Base-by-base conservation (phyloP, 2,113 vertebrate species). In the Gobiocypris rarus region DNA sequence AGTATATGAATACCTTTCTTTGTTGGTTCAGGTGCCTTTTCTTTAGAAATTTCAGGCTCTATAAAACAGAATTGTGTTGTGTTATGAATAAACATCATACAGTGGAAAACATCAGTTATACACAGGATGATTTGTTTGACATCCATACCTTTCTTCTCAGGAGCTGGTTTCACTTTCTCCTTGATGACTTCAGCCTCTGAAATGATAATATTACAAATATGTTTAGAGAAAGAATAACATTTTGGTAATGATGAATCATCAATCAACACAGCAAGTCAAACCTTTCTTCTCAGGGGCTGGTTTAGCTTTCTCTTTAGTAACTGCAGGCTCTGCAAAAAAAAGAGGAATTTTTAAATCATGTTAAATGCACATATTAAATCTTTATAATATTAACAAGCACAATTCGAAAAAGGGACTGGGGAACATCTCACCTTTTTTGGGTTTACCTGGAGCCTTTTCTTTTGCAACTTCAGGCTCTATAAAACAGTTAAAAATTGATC, bases 221-320 rank as follows among this genome's bases (percentile, higher is more conserved):
- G 52, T 54, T 54, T 54, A 54, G 52, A 54, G 52, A 54, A 54
- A 69, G 9, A 38, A 19, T 41, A 14, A n/a, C 17, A 19, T 54
- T 19, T 54, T 54, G 52, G 38, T 34, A 69, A 19, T 67, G 28
- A 69, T 13, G 19, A 69, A 69, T 19, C 50, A 52, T 31, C 17
- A 15, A 19, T 38, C 34, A 69, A 38, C 65, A 69, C 65, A 69
- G 31, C 19, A 38, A 19, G 19, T 17, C 63, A 38, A 67, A 67
- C 63, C 63, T 67, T 67, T 67, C 15, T 19, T 19, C 15, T 67
- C 34, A 67, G 31, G 63, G 17, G 8, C 85, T 83, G 86, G 7
- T 80, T 92, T 92, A 59, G 83, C 89, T 59, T 78, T 90, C 48
- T 91, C 90, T 82, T 91, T 92, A 9, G 89, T 13, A 14, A 87